Base-by-base conservation (phyloP, 2,113 vertebrate species). In the Elanoides forficatus region DNA sequence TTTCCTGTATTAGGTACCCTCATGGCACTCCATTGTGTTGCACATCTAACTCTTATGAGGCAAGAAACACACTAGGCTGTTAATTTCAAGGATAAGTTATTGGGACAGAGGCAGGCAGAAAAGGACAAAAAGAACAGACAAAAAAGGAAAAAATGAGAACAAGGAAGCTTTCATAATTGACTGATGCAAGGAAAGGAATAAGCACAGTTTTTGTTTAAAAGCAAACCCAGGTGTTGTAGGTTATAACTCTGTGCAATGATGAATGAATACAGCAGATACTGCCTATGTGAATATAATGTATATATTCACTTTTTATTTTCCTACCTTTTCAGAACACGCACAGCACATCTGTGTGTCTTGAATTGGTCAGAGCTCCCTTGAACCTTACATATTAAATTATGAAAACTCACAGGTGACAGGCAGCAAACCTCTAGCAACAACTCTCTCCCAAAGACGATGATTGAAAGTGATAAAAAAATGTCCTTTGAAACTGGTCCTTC, bases 61-160 rank as follows among this genome's bases (percentile, higher is more conserved):
- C 6, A 59, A 59, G n/a, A 70, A 83, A 47, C 2, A 0, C 1
- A 1, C 27, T 6, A 45, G 63, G 13, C 6, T 80, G 10, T 15
- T 83, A 58, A 84, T 55, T 90, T 76, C 26, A 74, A 81, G 50
- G 29, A 90, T 40, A 90, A 78, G 76, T 52, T 45, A 38, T 67
- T 66, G 67, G 22, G 36, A 63, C 7, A 71, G 25, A 86, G 8
- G 26, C 8, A 75, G n/a, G 8, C 9, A 70, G 70, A 75, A 60
- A 56, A 80, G 5, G 3, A 62, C 13, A 34, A 38, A 85, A 58
- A n/a, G 5, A 81, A 56, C 7, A 42, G 18, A 56, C 6, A 65
- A 63, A 80, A 4, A 36, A 6, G 25, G 4, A 25, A 5, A 47
- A 45, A 40, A 25, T 20, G 18, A 67, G 15, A 81, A 18, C 6